Percentiles rank a stretch among this genome's conserved stretches.
Conservation (phyloP, 53 echinoderm and acorn worm species). For the Paelopatides confundens region DNA sequence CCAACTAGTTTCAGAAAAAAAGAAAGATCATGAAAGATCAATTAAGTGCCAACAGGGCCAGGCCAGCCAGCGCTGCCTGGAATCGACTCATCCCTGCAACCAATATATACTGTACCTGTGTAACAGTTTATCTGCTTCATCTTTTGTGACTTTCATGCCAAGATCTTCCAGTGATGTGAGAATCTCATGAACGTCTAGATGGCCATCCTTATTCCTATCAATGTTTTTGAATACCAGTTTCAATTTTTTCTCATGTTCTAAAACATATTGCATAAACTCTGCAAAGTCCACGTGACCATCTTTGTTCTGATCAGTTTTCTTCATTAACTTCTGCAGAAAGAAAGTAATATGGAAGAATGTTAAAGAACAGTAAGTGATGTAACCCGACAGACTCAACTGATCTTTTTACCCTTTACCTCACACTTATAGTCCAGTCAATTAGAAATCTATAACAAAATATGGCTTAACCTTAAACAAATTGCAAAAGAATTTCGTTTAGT, state of each 20-base stretch:
- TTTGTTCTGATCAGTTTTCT: constrained; percentile 89
- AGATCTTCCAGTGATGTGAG: constrained; percentile 83
- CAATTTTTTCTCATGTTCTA: constrained; percentile 95
- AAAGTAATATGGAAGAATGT: background rate
- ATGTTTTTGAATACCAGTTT: constrained; percentile 90
- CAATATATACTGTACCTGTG: constrained; percentile 75
- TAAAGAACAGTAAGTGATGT: no score
- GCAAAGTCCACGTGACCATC: constrained; percentile 98
- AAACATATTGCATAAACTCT: constrained; percentile 95
- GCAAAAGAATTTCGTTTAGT: no score
- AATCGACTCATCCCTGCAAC: no score
- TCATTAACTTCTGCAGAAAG: constrained; percentile 88
- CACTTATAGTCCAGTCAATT: no score
- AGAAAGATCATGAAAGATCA: no score
- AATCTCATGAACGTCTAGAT: constrained; percentile 90
- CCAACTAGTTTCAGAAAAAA: no score
- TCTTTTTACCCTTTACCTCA: no score
- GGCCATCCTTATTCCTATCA: constrained; percentile 93
- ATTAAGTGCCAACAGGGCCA: no score
- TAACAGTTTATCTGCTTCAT: constrained; percentile 90
- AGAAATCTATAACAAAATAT: no score
- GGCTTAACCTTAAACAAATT: no score
- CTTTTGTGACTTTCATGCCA: constrained; percentile 85
- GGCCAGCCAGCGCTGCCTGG: no score
- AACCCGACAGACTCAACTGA: no score